Base-by-base conservation (phyloP, 1,140 invertebrate genomes). In the Papilio polyxenes region DNA sequence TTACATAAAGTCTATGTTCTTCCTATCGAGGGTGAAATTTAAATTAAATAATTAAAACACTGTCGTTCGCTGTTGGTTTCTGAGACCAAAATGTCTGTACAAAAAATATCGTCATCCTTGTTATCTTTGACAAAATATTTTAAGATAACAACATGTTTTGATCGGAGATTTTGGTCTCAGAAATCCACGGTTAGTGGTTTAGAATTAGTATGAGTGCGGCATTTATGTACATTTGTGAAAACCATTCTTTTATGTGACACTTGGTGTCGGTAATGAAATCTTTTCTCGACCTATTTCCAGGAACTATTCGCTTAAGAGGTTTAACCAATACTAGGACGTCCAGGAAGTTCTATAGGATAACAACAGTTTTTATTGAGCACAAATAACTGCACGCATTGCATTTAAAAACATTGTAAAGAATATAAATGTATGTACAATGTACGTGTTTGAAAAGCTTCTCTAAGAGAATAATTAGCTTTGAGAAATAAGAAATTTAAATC, bases 321-420 rank as follows among this genome's bases (percentile, higher is more conserved):
- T 72, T 72, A 72, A 37, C 65, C 31, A 72, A 72, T 40, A 72
- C 65, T 31, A 72, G 31, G 65, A 37, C 65, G 31, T 72, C 65
- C 31, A 72, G 65, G 65, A 72, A 72, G 65, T 72, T 4, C 65
- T 69, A 72, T 72, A 37, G 31, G 37, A 37, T 17, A 37, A 72
- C 31, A 72, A 40, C 11, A 53, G 51, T 44, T 20, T 20, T 9
- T 59, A 53, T 59, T 37, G 7, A 7, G 23, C 9, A 65, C 7
- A 31, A 65, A 65, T 65, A 65, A 13, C 23, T 65, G 10, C 62
- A 65, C 62, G 62, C 20, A 65, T 65, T 65, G 62, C 23, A 31
- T 65, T 65, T 23, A n/a, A 11, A 65, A 23, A 65, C 23, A 65
- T 15, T 37, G 23, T 69, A 69, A 37, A 59, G 17, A 59, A 59